Evolutionary conservation across 1,140 invertebrate species (phyloP).

Genomic region (Formica exsecta): DNA sequence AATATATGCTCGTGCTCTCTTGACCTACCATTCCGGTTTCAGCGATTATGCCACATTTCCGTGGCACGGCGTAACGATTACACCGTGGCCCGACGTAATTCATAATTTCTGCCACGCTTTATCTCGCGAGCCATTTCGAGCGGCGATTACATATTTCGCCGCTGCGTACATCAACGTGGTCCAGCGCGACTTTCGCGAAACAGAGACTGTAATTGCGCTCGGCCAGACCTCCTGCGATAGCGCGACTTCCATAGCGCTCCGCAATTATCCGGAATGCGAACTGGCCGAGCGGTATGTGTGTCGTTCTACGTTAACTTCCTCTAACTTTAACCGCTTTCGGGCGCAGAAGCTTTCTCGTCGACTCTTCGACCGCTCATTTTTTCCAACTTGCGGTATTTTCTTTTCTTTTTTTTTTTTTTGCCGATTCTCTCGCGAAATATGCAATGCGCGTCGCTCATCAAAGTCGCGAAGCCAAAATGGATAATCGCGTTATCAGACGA

Average conservation of each 20-base stretch:
- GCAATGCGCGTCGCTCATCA: constrained; percentile 23
- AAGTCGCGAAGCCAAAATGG: constrained; percentile 13
- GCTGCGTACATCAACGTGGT: not conserved
- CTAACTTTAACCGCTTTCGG: not conserved
- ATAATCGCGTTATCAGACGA: constrained; percentile 25
- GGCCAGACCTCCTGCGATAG: constrained; percentile 22
- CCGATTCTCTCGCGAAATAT: not conserved
- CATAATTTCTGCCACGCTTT: constrained; percentile 32
- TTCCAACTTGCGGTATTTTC: not conserved
- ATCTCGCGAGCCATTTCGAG: constrained; percentile 26
- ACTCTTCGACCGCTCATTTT: constrained; percentile 11
- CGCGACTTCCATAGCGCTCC: not conserved
- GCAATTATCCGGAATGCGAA: constrained; percentile 48
- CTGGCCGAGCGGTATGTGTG: not conserved
- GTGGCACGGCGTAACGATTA: constrained; percentile 12
- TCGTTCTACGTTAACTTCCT: not conserved
- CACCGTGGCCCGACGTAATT: not conserved
- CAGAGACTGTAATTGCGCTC: constrained; percentile 12
- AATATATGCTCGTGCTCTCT: too few species aligned
- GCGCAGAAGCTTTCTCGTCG: not conserved
- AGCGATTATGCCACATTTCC: constrained; percentile 11
- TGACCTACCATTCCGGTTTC: not conserved
- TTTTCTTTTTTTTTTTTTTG: too few species aligned
- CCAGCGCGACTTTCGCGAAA: constrained; percentile 5
- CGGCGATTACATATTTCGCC: constrained; percentile 43